phyloP scores from a whole-genome alignment of 2,113 vertebrate species.

The Andinoacara biseriatus region DNA sequence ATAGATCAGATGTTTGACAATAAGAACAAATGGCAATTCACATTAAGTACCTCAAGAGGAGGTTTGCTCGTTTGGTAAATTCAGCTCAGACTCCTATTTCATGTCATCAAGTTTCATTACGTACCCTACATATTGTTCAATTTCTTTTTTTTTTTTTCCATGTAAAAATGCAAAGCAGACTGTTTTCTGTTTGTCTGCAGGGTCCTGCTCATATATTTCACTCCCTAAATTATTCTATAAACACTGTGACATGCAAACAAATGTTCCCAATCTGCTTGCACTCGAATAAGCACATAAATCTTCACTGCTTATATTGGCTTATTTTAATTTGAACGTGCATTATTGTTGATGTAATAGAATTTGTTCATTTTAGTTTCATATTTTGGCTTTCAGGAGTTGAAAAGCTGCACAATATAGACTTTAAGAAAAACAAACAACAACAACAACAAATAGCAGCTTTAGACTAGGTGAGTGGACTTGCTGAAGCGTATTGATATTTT shows the following conservation, averaged over 20 bases:
- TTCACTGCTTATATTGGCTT: background rate
- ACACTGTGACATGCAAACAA: background rate
- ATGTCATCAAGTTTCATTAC: background rate
- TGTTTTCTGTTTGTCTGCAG: background rate
- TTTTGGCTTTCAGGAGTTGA: background rate
- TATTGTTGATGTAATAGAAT: conserved; percentile 2
- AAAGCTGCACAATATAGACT: background rate
- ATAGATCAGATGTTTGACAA: background rate
- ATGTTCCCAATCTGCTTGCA: background rate
- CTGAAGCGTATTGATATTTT: background rate
- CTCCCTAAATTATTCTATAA: background rate
- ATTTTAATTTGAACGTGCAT: background rate
- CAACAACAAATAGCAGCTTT: background rate
- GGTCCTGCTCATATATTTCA: background rate
- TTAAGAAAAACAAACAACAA: background rate
- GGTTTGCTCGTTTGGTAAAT: background rate
- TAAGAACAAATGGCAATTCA: background rate
- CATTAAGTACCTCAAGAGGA: background rate
- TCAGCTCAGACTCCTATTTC: background rate
- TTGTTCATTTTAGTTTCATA: background rate
- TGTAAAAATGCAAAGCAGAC: background rate
- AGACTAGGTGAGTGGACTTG: background rate
- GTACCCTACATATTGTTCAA: background rate
- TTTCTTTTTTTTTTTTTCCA: background rate
- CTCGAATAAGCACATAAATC: background rate